A percentile compares a stretch with the other conserved stretches of the same genome.
Conservation (phyloP, 2,113 vertebrate genomes). For the Sceloporus tristichus region DNA sequence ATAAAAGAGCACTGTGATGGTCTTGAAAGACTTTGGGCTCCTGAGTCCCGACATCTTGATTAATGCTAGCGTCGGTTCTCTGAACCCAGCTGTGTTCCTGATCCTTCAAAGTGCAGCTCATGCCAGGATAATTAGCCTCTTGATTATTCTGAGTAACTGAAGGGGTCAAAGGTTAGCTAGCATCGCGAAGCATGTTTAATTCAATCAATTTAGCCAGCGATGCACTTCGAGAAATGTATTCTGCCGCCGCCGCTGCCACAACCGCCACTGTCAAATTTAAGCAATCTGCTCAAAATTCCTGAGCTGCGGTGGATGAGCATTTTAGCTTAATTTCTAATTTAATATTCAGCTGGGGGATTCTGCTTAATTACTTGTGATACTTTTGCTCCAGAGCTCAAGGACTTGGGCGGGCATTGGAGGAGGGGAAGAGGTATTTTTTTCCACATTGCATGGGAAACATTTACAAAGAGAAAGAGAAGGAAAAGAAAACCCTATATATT, state of each 20-base stretch:
- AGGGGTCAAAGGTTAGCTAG: constrained; percentile 65
- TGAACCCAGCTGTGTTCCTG: constrained; percentile 54
- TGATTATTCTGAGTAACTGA: constrained; percentile 70
- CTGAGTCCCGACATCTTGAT: constrained; percentile 60
- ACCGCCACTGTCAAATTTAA: constrained; percentile 35
- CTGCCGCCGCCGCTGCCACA: constrained; percentile 40
- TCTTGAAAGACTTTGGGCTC: constrained; percentile 57
- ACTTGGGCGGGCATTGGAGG: neutral
- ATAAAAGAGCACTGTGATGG: constrained; percentile 34
- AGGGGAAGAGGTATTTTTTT: constrained; percentile 9
- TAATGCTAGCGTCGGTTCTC: constrained; percentile 58
- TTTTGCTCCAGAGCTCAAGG: constrained; percentile 54
- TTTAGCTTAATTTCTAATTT: constrained; percentile 72
- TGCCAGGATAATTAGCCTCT: constrained; percentile 69
- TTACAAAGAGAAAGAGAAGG: no score
- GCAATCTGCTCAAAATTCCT: constrained; percentile 58
- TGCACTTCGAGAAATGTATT: constrained; percentile 51
- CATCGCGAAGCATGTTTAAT: constrained; percentile 70
- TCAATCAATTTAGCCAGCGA: constrained; percentile 72
- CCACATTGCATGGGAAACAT: neutral
- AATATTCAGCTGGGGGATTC: constrained; percentile 59
- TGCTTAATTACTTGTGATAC: constrained; percentile 63
- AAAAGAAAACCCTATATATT: no score
- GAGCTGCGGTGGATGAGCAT: constrained; percentile 44
- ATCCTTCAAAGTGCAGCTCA: constrained; percentile 53